Evolutionary conservation across 2,888 invertebrate genomes (phyloP), one percentile per base, ranked within the genome.

Genomic region (Archaeoteleia sp.): DNA sequence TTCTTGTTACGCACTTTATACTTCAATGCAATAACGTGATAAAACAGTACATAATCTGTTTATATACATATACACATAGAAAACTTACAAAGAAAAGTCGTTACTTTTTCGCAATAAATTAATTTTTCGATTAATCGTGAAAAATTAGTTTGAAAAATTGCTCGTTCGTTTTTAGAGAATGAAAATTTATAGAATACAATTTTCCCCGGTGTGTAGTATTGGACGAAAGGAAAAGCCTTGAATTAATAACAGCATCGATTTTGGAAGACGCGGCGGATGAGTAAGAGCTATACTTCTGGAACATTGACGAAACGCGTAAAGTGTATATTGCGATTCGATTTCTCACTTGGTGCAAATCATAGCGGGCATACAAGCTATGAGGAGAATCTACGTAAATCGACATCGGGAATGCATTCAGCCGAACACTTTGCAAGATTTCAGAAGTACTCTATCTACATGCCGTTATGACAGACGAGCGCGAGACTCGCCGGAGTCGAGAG

Each of bases 251-350:
- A 14, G 37, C 15, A 15, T 17, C 17, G 62, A 68, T 53, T 45
- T 15, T 32, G 32, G 42, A 43, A 37, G 20, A 43, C 37, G 30
- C 12, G 48, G 23, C 43, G 58, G 62, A 62, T 58, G 53, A 58
- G 40, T 14, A 43, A 54, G 37, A 68, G 62, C 62, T 53, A 68
- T 68, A 63, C 14, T 32, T 6, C 57, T 40, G 53, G 39, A 58
- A 58, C 48, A 68, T 46, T 57, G 40, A 42, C 17, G 67, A 58
- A 37, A 42, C 51, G 53, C 55, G 46, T 61, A 61, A 55, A 60
- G 49, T 61, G 67, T 67, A 45, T 55, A 57, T 55, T 67, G 57
- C 62, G 29, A 62, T 67, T 67, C 61, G 67, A 67, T 67, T 67
- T 67, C 67, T 67, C 67, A 61, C 67, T 40, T 55, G 42, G 51